Base-by-base conservation (phyloP, 2,113 vertebrate species). In the Alaudala cheleensis region DNA sequence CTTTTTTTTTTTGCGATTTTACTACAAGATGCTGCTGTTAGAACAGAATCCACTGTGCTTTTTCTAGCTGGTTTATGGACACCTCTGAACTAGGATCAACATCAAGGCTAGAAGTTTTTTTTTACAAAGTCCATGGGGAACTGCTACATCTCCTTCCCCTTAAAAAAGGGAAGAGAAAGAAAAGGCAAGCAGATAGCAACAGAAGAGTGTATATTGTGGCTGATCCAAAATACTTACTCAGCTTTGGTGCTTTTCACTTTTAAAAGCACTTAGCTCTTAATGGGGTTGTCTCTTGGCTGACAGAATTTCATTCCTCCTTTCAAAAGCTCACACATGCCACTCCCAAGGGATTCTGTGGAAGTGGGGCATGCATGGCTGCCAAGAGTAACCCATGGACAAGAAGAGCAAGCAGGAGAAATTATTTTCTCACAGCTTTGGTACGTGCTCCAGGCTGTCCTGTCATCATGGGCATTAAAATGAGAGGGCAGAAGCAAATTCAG, bases 141-240 rank as follows among this genome's bases (percentile, higher is more conserved):
- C 20, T 76, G 73, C 8, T 78, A 37, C 54, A 80, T 81, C 62
- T 80, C 58, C 74, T 90, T 95, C 74, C 76, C 54, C 40, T 92
- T 88, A 67, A 85, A 90, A 95, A 92, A 51, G 28, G 85, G 67
- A 95, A 95, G 34, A 34, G 29, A 73, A 80, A 86, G 85, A 92
- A 90, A 81, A 49, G 33, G 14, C 71, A 87, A 80, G 60, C 60
- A 92, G 76, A 54, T 81, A 90, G 42, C 1, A 8, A 77, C 21
- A 81, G 64, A 31, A 44, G 47, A 78, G 42, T 22, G 8, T 37
- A 6, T 49, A 33, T 50, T 3, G 0, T 54, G 42, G 76, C 40
- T 78, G 33, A 90, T 83, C 33, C 37, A 86, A 86, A 94, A 69
- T 33, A 81, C 90, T 92, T 92, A 65, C 66, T 93, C 40, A 80